phyloP scores from a whole-genome alignment of 2,888 invertebrate species.

The Aphidoletes aphidimyza region DNA sequence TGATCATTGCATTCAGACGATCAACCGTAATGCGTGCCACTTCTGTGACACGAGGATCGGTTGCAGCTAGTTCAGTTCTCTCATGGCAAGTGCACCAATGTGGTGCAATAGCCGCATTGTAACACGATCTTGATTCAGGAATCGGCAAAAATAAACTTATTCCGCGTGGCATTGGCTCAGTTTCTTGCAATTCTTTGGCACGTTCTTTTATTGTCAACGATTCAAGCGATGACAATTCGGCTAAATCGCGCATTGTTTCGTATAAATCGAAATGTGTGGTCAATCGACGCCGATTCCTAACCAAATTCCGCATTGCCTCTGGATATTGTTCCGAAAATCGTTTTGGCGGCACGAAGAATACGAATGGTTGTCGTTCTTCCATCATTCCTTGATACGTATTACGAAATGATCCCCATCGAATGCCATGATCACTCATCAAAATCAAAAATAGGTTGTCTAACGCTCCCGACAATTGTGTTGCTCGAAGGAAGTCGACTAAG shows the following conservation, averaged over 20 bases:
- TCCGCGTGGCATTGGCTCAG: conserved; percentile 69
- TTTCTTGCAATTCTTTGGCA: conserved; percentile 63
- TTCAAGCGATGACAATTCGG: conserved; percentile 68
- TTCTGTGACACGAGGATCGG: conserved; percentile 69
- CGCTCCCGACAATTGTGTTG: conserved; percentile 57
- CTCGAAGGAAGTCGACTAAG: conserved; percentile 65
- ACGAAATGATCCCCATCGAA: conserved; percentile 86
- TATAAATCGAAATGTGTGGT: conserved; percentile 87
- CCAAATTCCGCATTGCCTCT: conserved; percentile 73
- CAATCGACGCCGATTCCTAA: conserved; percentile 75
- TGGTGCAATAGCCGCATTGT: conserved; percentile 78
- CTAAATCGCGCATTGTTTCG: conserved; percentile 79
- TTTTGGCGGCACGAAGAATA: conserved; percentile 77
- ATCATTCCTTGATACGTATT: conserved; percentile 84
- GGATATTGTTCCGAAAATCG: conserved; percentile 76
- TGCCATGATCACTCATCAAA: conserved; percentile 89
- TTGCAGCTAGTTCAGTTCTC: conserved; percentile 69
- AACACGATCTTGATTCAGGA: conserved; percentile 78
- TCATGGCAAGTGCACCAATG: conserved; percentile 92
- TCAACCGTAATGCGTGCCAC: conserved; percentile 73
- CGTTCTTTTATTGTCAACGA: conserved; percentile 65
- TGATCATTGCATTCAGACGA: conserved; percentile 74
- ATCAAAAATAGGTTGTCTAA: conserved; percentile 77
- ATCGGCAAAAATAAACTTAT: conserved; percentile 83
- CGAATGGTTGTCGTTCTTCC: conserved; percentile 88